Evolutionary conservation across 2,797 vertebrate species (phyloP).

Genomic region (Arctocebus calabarensis): DNA sequence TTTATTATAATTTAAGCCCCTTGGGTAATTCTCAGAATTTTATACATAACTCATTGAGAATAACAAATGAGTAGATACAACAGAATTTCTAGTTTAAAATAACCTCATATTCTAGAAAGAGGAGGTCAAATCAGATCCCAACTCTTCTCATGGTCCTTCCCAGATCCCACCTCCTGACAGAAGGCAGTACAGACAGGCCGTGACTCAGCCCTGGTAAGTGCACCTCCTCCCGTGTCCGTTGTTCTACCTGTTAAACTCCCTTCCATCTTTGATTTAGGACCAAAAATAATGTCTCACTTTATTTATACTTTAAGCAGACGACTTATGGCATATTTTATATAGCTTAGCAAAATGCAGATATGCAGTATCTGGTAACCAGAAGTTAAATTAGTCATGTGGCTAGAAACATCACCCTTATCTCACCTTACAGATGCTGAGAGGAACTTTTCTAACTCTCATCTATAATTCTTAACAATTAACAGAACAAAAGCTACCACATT

Average conservation of each 20-base stretch:
- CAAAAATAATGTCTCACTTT: conserved; percentile 13
- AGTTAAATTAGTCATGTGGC: background rate
- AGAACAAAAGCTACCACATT: background rate
- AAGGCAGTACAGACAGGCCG: background rate
- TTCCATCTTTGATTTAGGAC: background rate
- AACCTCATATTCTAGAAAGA: background rate
- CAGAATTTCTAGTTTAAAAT: conserved; percentile 2
- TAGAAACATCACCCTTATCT: background rate
- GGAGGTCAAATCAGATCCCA: background rate
- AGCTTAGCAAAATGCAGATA: conserved; percentile 17
- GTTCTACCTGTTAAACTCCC: background rate
- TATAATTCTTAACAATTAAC: background rate
- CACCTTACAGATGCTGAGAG: background rate
- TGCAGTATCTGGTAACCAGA: background rate
- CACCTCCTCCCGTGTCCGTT: background rate
- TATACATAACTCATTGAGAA: background rate
- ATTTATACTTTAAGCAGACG: conserved; percentile 9
- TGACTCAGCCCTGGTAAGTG: background rate
- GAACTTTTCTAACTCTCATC: background rate
- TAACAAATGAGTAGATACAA: background rate
- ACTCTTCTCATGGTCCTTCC: background rate
- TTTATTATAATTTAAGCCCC: conserved; percentile 13
- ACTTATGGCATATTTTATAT: background rate
- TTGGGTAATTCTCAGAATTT: conserved; percentile 29
- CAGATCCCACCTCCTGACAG: background rate